Evolutionary conservation across 1,140 invertebrate species (phyloP).

Genomic region (Wasmannia auropunctata): DNA sequence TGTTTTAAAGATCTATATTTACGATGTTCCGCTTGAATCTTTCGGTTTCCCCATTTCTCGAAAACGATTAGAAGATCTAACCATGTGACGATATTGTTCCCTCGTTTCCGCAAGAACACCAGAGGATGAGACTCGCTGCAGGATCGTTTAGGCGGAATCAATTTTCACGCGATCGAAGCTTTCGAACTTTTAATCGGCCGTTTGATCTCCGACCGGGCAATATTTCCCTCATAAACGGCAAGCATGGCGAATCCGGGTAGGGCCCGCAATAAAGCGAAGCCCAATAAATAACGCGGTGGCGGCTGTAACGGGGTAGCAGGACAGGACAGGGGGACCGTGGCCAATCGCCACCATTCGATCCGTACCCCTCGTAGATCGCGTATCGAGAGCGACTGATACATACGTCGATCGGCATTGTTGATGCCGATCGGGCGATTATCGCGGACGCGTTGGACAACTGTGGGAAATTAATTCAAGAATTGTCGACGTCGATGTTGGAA

Average conservation of each 20-base stretch:
- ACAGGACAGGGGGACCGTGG: constrained; percentile 31
- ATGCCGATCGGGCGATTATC: constrained; percentile 65
- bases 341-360: constrained; percentile 52
- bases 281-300: constrained; percentile 69
- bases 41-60: background rate
- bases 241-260: constrained; percentile 63
- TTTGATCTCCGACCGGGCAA: constrained; percentile 74
- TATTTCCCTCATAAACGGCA: constrained; percentile 73
- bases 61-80: background rate
- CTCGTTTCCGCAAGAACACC: background rate
- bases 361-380: background rate
- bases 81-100: background rate
- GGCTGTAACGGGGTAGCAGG: constrained; percentile 4
- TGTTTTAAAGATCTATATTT: background rate
- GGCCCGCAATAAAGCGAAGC: constrained; percentile 59
- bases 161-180: constrained; percentile 61
- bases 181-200: constrained; percentile 69
- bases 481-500: background rate
- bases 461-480: constrained; percentile 76
- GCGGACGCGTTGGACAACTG: constrained; percentile 60
- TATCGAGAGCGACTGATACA: constrained; percentile 33
- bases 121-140: constrained; percentile 39
- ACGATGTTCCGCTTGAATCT: background rate
- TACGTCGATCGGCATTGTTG: constrained; percentile 31
- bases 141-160: constrained; percentile 52